Percentiles rank a stretch among this genome's conserved stretches.
These are phyloP conservation scores for Erpobdella octoculata DNA, from an alignment of 2,888 invertebrate species.

Conservation along the genomic window DNA sequence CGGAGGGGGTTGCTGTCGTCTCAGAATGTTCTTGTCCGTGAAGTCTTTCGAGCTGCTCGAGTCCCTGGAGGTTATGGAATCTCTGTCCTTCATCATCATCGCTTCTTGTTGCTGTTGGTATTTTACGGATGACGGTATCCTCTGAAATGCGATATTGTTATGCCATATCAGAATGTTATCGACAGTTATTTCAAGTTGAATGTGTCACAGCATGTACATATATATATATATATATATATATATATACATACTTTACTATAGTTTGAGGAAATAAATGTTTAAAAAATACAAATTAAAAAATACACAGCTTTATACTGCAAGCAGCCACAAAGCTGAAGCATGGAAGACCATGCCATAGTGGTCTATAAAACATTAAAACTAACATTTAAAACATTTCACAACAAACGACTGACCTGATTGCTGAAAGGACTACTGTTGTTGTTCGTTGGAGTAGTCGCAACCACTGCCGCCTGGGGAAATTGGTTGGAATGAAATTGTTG, in stretches of 20 bases:
- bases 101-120: constrained; percentile 13
- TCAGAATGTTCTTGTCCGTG: constrained; percentile 19
- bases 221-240: too few relatives aligned
- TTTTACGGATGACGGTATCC: neutral
- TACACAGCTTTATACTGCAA: too few relatives aligned
- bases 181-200: too few relatives aligned
- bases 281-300: too few relatives aligned
- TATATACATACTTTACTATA: too few relatives aligned
- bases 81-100: neutral
- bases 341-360: too few relatives aligned
- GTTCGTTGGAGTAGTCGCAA: constrained; percentile 22
- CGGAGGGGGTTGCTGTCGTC: constrained; percentile 25
- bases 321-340: too few relatives aligned
- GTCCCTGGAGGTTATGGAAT: neutral
- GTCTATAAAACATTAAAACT: too few relatives aligned
- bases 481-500: constrained; percentile 23
- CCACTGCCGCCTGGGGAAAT: neutral
- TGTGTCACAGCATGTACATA: too few relatives aligned
- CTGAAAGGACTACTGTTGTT: constrained; percentile 23
- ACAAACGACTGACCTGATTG: constrained; percentile 19
- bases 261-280: too few relatives aligned
- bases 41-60: constrained; percentile 5
- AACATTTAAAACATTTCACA: too few relatives aligned
- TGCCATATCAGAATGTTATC: too few relatives aligned
- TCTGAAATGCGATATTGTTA: neutral